phyloP scores from a whole-genome alignment of 2,113 vertebrate species.

The Callipepla californica region DNA sequence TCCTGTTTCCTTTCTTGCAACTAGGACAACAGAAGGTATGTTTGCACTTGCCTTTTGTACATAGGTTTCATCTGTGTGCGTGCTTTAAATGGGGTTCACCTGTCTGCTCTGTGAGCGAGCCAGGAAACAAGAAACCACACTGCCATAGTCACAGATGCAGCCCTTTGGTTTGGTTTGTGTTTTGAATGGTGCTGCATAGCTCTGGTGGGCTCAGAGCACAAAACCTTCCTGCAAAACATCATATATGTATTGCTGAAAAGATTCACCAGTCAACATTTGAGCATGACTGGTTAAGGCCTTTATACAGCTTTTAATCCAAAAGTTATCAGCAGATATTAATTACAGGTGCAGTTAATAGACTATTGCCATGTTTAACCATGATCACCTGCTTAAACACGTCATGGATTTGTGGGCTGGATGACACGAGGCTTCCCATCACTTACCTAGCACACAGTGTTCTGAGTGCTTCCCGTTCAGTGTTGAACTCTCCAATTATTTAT shows the following conservation, averaged over 20 bases:
- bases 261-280: neutral
- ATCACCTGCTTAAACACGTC: neutral
- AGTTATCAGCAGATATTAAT: neutral
- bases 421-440: neutral
- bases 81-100: neutral
- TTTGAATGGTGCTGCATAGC: neutral
- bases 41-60: neutral
- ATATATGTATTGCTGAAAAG: neutral
- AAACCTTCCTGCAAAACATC: neutral
- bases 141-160: neutral
- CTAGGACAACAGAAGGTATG: conserved; percentile 4
- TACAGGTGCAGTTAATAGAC: neutral
- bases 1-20: conserved; percentile 3
- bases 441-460: neutral
- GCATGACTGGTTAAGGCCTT: neutral
- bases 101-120: neutral
- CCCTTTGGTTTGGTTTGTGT: neutral
- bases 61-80: neutral
- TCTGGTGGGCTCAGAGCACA: neutral
- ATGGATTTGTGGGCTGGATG: neutral
- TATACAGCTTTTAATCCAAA: neutral
- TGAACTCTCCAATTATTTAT: neutral
- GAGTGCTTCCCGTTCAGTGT: neutral
- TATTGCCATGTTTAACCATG: neutral
- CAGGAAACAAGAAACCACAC: neutral